Evolutionary conservation across 2,113 vertebrate genomes (phyloP).

Genomic region (Merops nubicus): DNA sequence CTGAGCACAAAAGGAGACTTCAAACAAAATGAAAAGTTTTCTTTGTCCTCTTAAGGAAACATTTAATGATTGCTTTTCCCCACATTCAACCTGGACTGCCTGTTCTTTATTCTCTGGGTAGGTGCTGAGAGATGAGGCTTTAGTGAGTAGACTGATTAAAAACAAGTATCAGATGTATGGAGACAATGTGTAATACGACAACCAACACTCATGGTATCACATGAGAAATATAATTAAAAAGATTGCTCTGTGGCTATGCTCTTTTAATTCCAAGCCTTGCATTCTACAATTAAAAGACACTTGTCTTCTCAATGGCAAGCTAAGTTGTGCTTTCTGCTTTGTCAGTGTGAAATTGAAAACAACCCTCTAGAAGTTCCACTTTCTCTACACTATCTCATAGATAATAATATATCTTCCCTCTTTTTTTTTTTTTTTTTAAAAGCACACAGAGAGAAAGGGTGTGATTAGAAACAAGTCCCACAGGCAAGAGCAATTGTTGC

Average conservation of each 20-base stretch:
- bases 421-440: neutral
- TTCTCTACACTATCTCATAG: neutral
- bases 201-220: neutral
- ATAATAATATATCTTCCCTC: neutral
- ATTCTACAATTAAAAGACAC: neutral
- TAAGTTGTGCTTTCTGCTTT: neutral
- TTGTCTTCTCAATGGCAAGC: constrained; percentile 11
- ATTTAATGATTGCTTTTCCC: neutral
- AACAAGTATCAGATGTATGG: constrained; percentile 25
- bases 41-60: neutral
- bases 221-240: neutral
- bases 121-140: constrained; percentile 43
- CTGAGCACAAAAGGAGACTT: neutral
- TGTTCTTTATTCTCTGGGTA: neutral
- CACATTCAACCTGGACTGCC: neutral
- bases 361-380: neutral
- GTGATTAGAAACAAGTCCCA: neutral
- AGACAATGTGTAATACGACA: neutral
- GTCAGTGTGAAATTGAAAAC: constrained; percentile 1
- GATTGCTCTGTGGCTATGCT: neutral
- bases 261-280: neutral
- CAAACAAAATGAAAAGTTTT: neutral
- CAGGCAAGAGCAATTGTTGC: constrained; percentile 20
- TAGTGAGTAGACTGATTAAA: neutral
- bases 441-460: neutral